Evolutionary conservation across 2,797 vertebrate species (phyloP), one percentile per base, ranked within the genome.

Genomic region (Podarcis lilfordi): DNA sequence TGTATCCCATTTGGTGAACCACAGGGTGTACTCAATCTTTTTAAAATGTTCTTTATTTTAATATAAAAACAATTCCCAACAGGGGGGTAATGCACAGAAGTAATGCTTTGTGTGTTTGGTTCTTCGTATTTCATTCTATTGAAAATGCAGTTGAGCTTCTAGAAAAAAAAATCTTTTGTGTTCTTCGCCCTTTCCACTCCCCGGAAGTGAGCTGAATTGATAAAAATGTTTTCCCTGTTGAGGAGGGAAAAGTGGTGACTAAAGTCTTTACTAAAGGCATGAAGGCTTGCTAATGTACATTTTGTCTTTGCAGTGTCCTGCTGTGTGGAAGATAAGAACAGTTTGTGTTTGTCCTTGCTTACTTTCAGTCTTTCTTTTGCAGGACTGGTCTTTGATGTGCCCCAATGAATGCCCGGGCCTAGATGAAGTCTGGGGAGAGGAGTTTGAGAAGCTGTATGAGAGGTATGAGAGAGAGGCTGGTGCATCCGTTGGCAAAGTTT

Each of bases 331-430:
- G 32, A 23, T 8, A 29, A 9, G 25, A 66, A 29, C 1, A 8
- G 6, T 11, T 4, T 10, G 29, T 59, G 37, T 1, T 13, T 8
- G 2, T 4, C 86, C 79, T 86, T 80, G 71, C 27, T 17, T 50
- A 25, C 23, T 2, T 72, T 77, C 88, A 0, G 86, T 64, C 35
- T 92, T 43, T 17, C 86, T 61, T 55, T 72, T 92, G 1, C 89
- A 98, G 96, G 98, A 99, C 82, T 99, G 99, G 99, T 99, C 98
- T 59, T 95, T 99, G 82, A 99, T 99, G 99, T 99, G 99, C 91
- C 99, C 99, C 0, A 98, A 95, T 50, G 98, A 99, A 86, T 99
- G 98, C 90, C 98, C 99, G 0, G 99, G 98, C 45, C 95, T 99
- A 76, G 97, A 99, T 50, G 98, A 99, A 29, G 98, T 98, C 68